Evolutionary conservation across 2,113 vertebrate genomes (phyloP).

Genomic region (Daboia siamensis): DNA sequence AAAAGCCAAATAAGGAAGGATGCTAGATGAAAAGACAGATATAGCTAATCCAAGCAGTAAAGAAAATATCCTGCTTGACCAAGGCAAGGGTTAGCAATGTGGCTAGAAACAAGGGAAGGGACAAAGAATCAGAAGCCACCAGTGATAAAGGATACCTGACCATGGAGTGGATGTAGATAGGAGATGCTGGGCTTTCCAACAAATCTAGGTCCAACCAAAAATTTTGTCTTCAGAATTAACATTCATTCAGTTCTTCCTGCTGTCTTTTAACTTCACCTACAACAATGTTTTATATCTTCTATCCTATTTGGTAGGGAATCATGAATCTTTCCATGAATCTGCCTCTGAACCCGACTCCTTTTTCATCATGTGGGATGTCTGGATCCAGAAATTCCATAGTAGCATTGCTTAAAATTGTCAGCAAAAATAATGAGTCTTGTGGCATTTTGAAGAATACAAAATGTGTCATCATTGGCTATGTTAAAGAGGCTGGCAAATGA

Average conservation of each 20-base stretch:
- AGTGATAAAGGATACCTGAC: not conserved
- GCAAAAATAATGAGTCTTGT: not conserved
- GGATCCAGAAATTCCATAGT: not conserved
- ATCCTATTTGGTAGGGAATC: not conserved
- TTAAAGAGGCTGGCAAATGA: not conserved
- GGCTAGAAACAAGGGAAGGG: not conserved
- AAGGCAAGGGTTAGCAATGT: not conserved
- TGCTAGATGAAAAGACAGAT: not conserved
- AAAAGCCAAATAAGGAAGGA: not conserved
- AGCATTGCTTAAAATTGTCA: not conserved
- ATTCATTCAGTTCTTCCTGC: not conserved
- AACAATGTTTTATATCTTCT: not conserved
- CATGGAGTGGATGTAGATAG: not conserved
- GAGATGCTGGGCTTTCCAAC: not conserved
- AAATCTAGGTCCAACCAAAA: not conserved
- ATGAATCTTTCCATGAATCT: not conserved
- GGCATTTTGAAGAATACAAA: not conserved
- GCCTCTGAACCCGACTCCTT: not conserved
- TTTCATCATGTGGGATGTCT: not conserved
- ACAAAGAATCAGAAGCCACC: not conserved
- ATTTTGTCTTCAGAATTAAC: not conserved
- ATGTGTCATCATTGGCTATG: not conserved
- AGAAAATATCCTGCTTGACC: not conserved
- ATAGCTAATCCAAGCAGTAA: not conserved
- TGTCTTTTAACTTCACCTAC: not conserved